phyloP scores from a whole-genome alignment of 2,888 invertebrate species.

The Ectemnius continuus region DNA sequence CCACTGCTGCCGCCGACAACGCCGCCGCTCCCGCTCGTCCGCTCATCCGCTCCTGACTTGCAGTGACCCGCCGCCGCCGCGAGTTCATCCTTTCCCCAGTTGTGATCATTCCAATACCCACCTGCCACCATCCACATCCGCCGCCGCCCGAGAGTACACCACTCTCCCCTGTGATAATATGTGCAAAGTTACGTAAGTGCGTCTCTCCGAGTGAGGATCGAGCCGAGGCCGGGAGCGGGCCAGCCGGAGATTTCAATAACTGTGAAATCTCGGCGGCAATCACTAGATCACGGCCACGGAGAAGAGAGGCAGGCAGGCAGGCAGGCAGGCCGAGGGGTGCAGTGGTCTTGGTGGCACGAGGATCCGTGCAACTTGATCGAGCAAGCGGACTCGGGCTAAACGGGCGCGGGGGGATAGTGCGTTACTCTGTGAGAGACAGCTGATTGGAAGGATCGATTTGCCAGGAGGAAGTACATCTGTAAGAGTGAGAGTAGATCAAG shows the following conservation, averaged over 20 bases:
- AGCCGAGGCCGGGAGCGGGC: conserved; percentile 19
- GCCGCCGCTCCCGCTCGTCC: conserved; percentile 33
- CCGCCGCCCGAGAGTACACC: conserved; percentile 29
- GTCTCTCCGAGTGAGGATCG: conserved; percentile 60
- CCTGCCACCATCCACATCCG: conserved; percentile 11
- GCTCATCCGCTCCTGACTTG: neutral
- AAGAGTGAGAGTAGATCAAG: neutral
- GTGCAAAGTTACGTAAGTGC: conserved; percentile 70
- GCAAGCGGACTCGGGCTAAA: neutral
- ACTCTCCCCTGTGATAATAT: conserved; percentile 56
- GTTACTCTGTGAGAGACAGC: too few relatives aligned
- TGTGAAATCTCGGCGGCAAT: too few relatives aligned
- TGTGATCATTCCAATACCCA: conserved; percentile 2
- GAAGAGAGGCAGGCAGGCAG: too few relatives aligned
- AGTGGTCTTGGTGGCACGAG: neutral
- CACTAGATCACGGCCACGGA: conserved; percentile 13
- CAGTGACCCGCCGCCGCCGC: neutral
- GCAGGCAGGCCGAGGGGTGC: conserved; percentile 4
- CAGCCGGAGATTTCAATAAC: too few relatives aligned
- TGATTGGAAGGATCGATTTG: neutral
- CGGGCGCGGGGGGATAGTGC: neutral
- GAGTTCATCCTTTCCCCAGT: too few relatives aligned
- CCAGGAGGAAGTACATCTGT: neutral
- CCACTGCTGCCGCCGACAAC: neutral
- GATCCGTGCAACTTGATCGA: neutral